Evolutionary conservation across 2,888 invertebrate genomes (phyloP).

Genomic region (Apocheima hispidaria): DNA sequence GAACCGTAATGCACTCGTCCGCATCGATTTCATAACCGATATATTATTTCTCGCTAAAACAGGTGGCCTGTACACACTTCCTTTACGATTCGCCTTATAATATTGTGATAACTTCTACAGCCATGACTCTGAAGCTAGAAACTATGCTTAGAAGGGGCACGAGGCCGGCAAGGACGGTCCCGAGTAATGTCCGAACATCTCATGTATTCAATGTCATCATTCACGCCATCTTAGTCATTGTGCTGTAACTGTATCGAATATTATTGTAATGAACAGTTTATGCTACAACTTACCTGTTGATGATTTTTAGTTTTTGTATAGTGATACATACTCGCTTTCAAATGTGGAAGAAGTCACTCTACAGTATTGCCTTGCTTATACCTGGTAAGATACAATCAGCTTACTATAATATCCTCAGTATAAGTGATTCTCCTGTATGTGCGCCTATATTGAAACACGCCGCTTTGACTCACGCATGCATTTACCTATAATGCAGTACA

Average conservation of each 20-base stretch:
- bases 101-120: slow-evolving; percentile 43
- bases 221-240: slow-evolving; percentile 79
- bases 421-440: slow-evolving; percentile 80
- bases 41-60: slow-evolving; percentile 54
- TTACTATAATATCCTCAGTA: slow-evolving; percentile 84
- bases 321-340: slow-evolving; percentile 85
- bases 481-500: slow-evolving; percentile 52
- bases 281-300: slow-evolving; percentile 83
- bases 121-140: slow-evolving; percentile 32
- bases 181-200: slow-evolving; percentile 54
- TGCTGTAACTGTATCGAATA: slow-evolving; percentile 78
- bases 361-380: slow-evolving; percentile 86
- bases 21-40: slow-evolving; percentile 37
- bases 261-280: slow-evolving; percentile 80
- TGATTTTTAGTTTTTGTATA: slow-evolving; percentile 84
- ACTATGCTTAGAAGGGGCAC: slow-evolving; percentile 23
- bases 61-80: slow-evolving; percentile 46
- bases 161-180: slow-evolving; percentile 40
- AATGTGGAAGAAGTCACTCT: slow-evolving; percentile 86
- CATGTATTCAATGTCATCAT: slow-evolving; percentile 71
- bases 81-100: slow-evolving; percentile 42
- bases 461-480: slow-evolving; percentile 63
- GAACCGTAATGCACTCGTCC: slow-evolving; percentile 45
- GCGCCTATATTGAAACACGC: slow-evolving; percentile 77
- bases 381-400: slow-evolving; percentile 85